Percentiles rank a stretch among this genome's conserved stretches.
Evolutionary conservation across 2,797 vertebrate genomes (phyloP).

Genomic region (Sciaenops ocellatus): DNA sequence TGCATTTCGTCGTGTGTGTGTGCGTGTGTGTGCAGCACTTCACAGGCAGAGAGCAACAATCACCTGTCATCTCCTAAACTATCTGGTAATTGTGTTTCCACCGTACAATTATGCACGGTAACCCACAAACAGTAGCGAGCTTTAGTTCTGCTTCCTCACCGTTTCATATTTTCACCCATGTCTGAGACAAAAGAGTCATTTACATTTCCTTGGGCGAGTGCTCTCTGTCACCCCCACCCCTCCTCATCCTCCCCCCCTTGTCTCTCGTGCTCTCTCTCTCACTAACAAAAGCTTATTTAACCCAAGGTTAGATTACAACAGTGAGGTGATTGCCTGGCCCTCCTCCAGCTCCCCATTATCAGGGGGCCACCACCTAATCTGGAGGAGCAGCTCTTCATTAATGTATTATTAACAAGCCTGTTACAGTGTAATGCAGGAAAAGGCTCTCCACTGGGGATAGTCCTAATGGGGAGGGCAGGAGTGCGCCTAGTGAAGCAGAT

Average conservation of each 20-base stretch:
- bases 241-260: no score
- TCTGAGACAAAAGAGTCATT: slow-evolving; percentile 83
- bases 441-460: slow-evolving; percentile 87
- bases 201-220: slow-evolving; percentile 81
- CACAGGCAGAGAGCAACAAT: slow-evolving; percentile 65
- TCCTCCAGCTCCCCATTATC: slow-evolving; percentile 92
- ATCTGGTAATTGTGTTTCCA: slow-evolving; percentile 72
- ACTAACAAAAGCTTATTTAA: slow-evolving; percentile 87
- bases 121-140: slow-evolving; percentile 44
- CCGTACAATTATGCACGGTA: slow-evolving; percentile 50
- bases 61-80: slow-evolving; percentile 69
- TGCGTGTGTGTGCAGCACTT: slow-evolving; percentile 41
- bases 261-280: slow-evolving; percentile 50
- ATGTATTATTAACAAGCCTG: slow-evolving; percentile 95
- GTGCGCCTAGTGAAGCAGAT: slow-evolving; percentile 68
- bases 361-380: slow-evolving; percentile 92
- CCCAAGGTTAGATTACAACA: slow-evolving; percentile 89
- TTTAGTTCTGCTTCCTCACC: slow-evolving; percentile 55
- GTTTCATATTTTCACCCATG: slow-evolving; percentile 74
- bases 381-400: slow-evolving; percentile 92
- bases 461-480: slow-evolving; percentile 84
- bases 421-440: slow-evolving; percentile 90
- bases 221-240: slow-evolving; percentile 35
- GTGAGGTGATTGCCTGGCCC: slow-evolving; percentile 89
- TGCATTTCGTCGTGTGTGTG: slow-evolving; percentile 50